Evolutionary conservation across 92 coral and sea anemone species (phyloP).

Genomic region (Pocillopora grandis): DNA sequence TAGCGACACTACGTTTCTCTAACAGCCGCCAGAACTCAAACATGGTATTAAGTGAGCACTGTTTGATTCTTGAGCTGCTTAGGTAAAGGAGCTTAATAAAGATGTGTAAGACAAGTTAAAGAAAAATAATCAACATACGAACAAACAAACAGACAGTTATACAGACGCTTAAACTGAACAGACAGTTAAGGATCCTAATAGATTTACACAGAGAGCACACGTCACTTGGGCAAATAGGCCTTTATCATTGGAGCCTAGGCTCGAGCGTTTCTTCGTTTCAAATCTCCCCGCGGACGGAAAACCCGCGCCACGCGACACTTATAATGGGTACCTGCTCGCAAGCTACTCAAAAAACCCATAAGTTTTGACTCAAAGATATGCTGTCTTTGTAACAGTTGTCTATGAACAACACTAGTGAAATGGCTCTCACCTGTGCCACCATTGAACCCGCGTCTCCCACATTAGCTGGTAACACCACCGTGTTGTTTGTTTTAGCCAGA

Average conservation of each 20-base stretch:
- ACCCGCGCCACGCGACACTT: no score
- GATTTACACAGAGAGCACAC: no score
- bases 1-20: conserved; percentile 36
- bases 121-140: no score
- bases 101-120: neutral
- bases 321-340: neutral
- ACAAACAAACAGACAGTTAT: neutral
- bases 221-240: no score
- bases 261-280: no score
- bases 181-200: no score
- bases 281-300: no score
- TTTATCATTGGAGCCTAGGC: no score
- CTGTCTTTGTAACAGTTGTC: neutral
- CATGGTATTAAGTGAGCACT: conserved; percentile 3
- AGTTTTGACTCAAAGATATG: neutral
- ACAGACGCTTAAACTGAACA: no score
- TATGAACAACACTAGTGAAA: neutral
- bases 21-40: conserved; percentile 28
- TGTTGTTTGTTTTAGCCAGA: conserved; percentile 88
- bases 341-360: neutral
- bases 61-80: conserved; percentile 24
- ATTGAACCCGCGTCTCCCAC: conserved; percentile 95
- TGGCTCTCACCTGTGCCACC: conserved; percentile 88
- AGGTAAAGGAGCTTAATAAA: neutral
- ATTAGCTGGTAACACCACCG: conserved; percentile 91